phyloP scores from a whole-genome alignment of 2,113 vertebrate genomes.

The Casuarius casuarius region DNA sequence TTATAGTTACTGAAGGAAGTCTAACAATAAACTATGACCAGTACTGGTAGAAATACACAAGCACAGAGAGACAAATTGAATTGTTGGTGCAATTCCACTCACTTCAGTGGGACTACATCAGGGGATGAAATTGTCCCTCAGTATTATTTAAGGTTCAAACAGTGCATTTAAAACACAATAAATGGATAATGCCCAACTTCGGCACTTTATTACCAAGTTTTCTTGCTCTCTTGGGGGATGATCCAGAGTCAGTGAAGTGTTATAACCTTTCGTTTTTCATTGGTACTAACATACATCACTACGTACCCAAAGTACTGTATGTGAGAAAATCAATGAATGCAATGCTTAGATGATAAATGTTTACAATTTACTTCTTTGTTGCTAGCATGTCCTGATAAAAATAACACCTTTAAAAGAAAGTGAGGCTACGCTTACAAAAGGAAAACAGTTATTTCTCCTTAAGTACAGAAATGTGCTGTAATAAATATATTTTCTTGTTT shows the following conservation, averaged over 20 bases:
- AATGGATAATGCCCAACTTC: conserved; percentile 12
- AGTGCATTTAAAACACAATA: conserved; percentile 30
- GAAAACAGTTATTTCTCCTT: background rate
- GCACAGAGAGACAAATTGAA: background rate
- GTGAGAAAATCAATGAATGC: conserved; percentile 73
- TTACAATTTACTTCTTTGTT: conserved; percentile 69
- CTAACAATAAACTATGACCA: background rate
- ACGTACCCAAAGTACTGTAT: conserved; percentile 31
- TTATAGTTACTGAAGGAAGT: background rate
- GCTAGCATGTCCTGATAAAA: conserved; percentile 60
- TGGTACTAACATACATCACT: conserved; percentile 59
- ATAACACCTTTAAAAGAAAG: conserved; percentile 54
- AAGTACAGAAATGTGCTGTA: background rate
- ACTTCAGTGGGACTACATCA: background rate
- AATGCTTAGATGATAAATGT: conserved; percentile 71
- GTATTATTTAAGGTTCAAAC: conserved; percentile 43
- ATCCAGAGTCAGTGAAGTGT: conserved; percentile 60
- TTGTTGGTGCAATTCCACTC: conserved; percentile 12
- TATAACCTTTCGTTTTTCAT: conserved; percentile 68
- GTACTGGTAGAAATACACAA: background rate
- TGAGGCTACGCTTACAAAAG: conserved; percentile 3
- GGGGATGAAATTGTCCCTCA: conserved; percentile 8
- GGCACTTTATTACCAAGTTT: background rate
- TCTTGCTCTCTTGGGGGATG: background rate
- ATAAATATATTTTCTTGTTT: conserved; percentile 4